Percentiles rank a stretch among this genome's conserved stretches.
Conservation (phyloP, 1,140 invertebrate genomes). For the Nilaparvata lugens region DNA sequence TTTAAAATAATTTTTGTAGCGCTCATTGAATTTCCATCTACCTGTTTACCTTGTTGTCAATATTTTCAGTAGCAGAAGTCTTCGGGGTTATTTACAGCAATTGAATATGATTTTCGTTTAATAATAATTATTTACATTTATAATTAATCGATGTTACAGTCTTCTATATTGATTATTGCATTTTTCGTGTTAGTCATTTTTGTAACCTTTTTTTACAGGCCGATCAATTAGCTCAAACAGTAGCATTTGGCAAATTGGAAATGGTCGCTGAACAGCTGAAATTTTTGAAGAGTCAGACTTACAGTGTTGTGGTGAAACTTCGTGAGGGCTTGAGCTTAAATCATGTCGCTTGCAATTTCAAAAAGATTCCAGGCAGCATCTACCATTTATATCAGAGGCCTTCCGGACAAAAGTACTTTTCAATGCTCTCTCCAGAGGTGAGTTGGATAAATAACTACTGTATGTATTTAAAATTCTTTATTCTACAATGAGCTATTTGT, state of each 20-base stretch:
- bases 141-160: too few relatives aligned
- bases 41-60: too few relatives aligned
- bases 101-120: too few relatives aligned
- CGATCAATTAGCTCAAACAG: constrained; percentile 48
- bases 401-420: constrained; percentile 56
- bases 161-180: too few relatives aligned
- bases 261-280: constrained; percentile 58
- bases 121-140: too few relatives aligned
- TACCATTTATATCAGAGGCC: constrained; percentile 61
- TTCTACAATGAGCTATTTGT: too few relatives aligned
- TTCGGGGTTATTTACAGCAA: too few relatives aligned
- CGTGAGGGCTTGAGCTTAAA: constrained; percentile 48
- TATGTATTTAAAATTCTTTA: neutral
- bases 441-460: constrained; percentile 11
- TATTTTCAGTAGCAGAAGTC: too few relatives aligned
- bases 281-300: constrained; percentile 54
- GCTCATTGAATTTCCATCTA: too few relatives aligned
- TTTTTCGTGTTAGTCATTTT: too few relatives aligned
- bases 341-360: constrained; percentile 59
- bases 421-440: constrained; percentile 62
- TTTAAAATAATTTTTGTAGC: too few relatives aligned
- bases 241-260: constrained; percentile 51
- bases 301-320: constrained; percentile 50
- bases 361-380: constrained; percentile 55
- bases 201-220: constrained; percentile 38